Conservation (phyloP, 2,113 vertebrate species). For the Corythornis vintsioides region DNA sequence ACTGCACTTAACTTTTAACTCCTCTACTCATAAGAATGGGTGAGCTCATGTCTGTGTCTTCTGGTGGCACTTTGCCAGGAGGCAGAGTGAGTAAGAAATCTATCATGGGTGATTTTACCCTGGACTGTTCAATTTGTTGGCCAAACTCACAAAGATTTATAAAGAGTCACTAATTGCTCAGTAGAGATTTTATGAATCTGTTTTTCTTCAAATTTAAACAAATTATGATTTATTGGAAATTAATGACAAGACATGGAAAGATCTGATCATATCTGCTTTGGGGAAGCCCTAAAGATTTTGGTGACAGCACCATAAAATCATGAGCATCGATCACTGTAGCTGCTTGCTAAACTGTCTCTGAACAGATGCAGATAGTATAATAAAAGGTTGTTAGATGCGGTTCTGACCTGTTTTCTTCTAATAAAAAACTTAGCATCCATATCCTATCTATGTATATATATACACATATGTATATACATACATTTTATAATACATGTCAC, state of each 20-base stretch:
- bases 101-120: neutral
- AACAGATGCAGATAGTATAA: neutral
- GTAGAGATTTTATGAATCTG: neutral
- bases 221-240: neutral
- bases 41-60: accelerated
- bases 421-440: neutral
- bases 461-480: neutral
- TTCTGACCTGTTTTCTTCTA: neutral
- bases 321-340: neutral
- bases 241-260: neutral
- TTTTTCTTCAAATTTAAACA: neutral
- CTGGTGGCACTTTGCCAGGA: neutral
- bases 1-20: neutral
- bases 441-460: accelerated
- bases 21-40: neutral
- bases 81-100: accelerated
- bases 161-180: neutral
- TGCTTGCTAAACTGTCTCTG: neutral
- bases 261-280: neutral
- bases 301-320: neutral
- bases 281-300: neutral
- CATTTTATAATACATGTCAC: neutral
- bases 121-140: neutral
- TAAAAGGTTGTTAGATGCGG: neutral
- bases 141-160: neutral